Evolutionary conservation across 2,113 vertebrate species (phyloP), one percentile per base, ranked within the genome.

Genomic region (Brachyhypopomus occidentalis): DNA sequence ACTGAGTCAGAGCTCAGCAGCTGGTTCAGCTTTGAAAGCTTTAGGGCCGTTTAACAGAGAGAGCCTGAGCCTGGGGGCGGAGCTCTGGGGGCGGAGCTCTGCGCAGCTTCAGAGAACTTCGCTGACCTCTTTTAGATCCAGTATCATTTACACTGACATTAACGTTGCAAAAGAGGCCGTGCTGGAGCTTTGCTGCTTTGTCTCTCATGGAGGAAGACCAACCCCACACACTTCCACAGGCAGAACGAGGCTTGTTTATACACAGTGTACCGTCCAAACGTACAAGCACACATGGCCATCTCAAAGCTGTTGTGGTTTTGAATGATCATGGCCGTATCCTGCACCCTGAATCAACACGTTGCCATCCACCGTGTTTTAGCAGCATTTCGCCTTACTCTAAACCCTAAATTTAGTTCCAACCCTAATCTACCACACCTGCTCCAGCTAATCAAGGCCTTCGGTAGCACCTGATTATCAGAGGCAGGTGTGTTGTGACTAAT

Each of bases 101-200:
- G 12, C 56, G 74, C 41, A 62, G 12, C 67, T 48, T 83, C 63
- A 58, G n/a, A 83, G 48, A 67, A 38, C 36, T 59, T 34, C 23
- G 70, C 34, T 64, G 81, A 81, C 72, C 74, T 66, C 70, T 59
- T 67, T 64, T 69, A 77, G 16, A 58, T 75, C 27, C 69, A 55
- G 23, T 58, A 66, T 71, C 56, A 48, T 38, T 78, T 72, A 48
- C 67, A 74, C 45, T 36, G 36, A 71, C 16, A 87, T 82, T 63
- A 81, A 79, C 77, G 81, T 70, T 74, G 60, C 6, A 78, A 48
- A 70, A 66, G 27, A 75, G 19, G 70, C 82, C 56, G 23, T 66
- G 77, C 71, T 78, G 7, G 66, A 16, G 16, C 78, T 85, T 83
- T 84, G 71, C 84, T 82, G 52, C 27, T 17, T 71, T 36, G 59